Evolutionary conservation across 2,113 vertebrate genomes (phyloP).

Genomic region (Microtus montanus): DNA sequence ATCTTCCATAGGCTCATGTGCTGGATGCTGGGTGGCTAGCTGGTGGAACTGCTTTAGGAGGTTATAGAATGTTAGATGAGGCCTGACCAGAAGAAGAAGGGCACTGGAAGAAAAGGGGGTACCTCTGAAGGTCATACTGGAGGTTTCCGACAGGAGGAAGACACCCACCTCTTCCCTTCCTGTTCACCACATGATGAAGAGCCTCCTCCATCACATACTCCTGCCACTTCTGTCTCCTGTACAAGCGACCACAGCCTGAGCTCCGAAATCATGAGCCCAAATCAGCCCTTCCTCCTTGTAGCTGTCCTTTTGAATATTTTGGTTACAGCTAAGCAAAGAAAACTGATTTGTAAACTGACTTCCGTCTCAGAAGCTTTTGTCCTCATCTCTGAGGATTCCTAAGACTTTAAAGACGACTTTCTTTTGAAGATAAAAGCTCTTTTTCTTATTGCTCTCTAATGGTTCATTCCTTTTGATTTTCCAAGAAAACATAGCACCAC

Average conservation of each 20-base stretch:
- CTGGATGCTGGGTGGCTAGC: neutral
- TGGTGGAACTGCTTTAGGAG: neutral
- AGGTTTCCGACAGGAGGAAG: neutral
- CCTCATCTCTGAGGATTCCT: neutral
- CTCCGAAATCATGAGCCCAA: neutral
- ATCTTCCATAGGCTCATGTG: neutral
- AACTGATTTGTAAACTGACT: slow-evolving; percentile 25
- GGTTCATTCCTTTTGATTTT: slow-evolving; percentile 13
- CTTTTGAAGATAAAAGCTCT: neutral
- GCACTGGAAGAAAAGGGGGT: too few relatives aligned
- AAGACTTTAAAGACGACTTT: neutral
- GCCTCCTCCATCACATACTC: neutral
- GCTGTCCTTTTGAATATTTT: neutral
- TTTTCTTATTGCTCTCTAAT: neutral
- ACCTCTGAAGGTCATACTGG: neutral
- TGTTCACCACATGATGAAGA: neutral
- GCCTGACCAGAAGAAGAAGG: neutral
- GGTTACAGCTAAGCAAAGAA: neutral
- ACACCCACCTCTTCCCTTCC: neutral
- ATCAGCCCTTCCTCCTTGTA: neutral
- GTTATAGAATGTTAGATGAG: neutral
- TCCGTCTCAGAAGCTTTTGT: slow-evolving; percentile 27
- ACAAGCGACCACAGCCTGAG: neutral
- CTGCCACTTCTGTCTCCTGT: neutral
- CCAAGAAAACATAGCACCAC: neutral